Base-by-base conservation (phyloP, 1,140 invertebrate species). In the Nasonia giraulti region DNA sequence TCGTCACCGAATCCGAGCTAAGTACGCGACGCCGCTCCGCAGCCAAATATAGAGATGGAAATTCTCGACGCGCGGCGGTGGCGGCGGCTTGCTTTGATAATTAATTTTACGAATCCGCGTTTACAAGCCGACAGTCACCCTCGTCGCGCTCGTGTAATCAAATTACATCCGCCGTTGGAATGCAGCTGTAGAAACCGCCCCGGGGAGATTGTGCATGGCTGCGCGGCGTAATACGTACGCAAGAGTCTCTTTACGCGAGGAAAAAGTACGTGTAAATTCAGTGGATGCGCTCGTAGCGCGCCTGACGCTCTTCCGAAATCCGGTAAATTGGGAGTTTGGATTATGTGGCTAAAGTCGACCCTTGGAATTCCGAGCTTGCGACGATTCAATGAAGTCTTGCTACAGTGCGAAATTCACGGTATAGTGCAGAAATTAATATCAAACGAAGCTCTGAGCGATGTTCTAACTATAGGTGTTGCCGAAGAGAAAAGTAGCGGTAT, bases 61-160 rank as follows among this genome's bases (percentile, higher is more conserved):
- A 62, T 62, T 20, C 55, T 62, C 11, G 50, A 66, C 50, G 77
- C 33, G 33, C 4, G 33, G 33, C 33, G 33, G 33, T 37, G 5
- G 33, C 55, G 23, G 55, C 73, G 23, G 74, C 82, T 47, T 73
- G 83, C 68, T 85, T 76, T 76, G 83, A 76, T 80, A 85, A 85
- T 85, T 85, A 80, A 85, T 85, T 81, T 80, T 55, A 76, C 83
- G 50, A 80, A 76, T 85, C 37, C 83, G 37, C 83, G 78, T 85
- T 85, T 85, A 81, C 69, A 74, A 80, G 83, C 83, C 69, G 71
- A 75, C 74, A 83, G 50, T 50, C 82, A 23, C 44, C n/a, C 44
- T 23, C 6, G 80, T 71, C 71, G 62, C 14, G 68, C 78, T 14
- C 66, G n/a, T 55, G 68, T 80, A 85, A 80, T 85, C 83, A 44